A percentile compares a stretch with the other conserved stretches of the same genome.
Conservation (phyloP, 2,113 vertebrate species). For the Apaloderma vittatum region DNA sequence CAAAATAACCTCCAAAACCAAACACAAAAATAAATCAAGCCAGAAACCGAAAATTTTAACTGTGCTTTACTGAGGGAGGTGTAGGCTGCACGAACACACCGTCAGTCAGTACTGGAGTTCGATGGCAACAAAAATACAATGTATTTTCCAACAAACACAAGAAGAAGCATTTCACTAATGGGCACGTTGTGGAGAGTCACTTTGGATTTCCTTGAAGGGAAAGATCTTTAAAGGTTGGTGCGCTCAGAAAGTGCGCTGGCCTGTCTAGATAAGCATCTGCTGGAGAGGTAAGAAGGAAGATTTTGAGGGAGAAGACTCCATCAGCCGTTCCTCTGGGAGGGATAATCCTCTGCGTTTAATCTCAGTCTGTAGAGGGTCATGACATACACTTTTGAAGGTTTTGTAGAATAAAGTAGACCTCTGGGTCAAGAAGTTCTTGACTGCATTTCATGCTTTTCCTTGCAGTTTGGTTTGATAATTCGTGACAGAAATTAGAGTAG, state of each 20-base stretch:
- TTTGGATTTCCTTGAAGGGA: not conserved
- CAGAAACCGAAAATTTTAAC: not conserved
- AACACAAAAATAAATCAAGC: not conserved
- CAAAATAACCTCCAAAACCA: not conserved
- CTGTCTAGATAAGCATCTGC: not conserved
- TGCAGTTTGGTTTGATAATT: not conserved
- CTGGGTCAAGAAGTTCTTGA: not conserved
- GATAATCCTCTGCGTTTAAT: not conserved
- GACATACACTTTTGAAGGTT: not conserved
- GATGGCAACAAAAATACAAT: not conserved
- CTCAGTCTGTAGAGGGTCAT: not conserved
- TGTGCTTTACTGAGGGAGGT: not conserved
- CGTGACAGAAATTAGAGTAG: not conserved
- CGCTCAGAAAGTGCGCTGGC: not conserved
- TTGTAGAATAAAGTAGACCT: not conserved
- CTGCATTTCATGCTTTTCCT: not conserved
- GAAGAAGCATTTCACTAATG: too few relatives aligned
- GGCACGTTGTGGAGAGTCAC: not conserved
- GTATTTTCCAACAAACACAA: not conserved
- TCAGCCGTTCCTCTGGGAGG: not conserved
- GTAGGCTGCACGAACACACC: too few relatives aligned
- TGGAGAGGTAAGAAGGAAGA: not conserved
- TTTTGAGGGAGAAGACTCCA: not conserved
- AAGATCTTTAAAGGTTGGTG: rapidly evolving
- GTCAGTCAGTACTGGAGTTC: not conserved